These are phyloP conservation scores for Halictus rubicundus DNA, from an alignment of 1,140 invertebrate genomes.

Conservation along the genomic window DNA sequence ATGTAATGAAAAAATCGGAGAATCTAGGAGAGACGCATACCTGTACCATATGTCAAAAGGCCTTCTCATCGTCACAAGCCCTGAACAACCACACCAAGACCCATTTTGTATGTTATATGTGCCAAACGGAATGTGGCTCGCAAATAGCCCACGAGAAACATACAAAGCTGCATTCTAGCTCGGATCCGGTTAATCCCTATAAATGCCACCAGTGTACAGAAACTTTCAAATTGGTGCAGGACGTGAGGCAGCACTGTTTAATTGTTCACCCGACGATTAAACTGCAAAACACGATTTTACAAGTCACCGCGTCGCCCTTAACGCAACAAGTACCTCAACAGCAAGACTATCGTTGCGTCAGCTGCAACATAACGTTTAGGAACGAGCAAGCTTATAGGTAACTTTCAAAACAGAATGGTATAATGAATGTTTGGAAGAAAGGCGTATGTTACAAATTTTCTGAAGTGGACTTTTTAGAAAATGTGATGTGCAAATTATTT, in stretches of 20 bases:
- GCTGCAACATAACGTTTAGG: conserved; percentile 65
- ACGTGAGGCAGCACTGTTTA: conserved; percentile 61
- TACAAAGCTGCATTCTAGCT: conserved; percentile 63
- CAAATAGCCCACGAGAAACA: conserved; percentile 67
- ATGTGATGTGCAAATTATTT: too few species aligned
- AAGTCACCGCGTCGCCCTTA: conserved; percentile 21
- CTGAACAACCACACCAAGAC: conserved; percentile 65
- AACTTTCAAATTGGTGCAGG: conserved; percentile 66
- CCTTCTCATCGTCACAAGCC: conserved; percentile 52
- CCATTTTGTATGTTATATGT: conserved; percentile 71
- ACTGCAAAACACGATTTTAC: conserved; percentile 23
- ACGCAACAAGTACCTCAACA: conserved; percentile 14
- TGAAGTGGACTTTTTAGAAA: too few species aligned
- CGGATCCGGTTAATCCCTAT: conserved; percentile 65
- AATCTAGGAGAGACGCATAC: conserved; percentile 1
- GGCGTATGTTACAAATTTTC: too few species aligned
- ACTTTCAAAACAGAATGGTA: not conserved
- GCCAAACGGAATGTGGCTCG: conserved; percentile 62
- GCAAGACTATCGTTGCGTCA: conserved; percentile 50
- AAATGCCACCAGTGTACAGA: conserved; percentile 72
- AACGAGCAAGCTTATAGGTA: conserved; percentile 69
- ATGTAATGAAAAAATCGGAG: conserved; percentile 32
- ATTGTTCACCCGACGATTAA: conserved; percentile 43
- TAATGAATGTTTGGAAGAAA: too few species aligned
- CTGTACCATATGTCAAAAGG: conserved; percentile 59